These are phyloP conservation scores for Eucidaris tribuloides DNA, from an alignment of 35 echinoderm and acorn worm species.

Conservation along the genomic window DNA sequence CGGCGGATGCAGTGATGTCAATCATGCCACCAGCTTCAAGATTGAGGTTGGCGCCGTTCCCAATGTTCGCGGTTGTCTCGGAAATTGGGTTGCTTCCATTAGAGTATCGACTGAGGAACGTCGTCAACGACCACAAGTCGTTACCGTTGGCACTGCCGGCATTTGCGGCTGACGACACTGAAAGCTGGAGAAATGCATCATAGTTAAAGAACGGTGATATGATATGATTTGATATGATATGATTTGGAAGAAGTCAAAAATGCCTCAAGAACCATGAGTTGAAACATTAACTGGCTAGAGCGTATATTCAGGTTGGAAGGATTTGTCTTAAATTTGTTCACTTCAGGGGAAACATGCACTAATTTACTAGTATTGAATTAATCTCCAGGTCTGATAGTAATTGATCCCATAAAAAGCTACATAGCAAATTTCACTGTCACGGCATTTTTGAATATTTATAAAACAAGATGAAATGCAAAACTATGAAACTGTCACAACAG, in stretches of 20 bases:
- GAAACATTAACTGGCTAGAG: background rate
- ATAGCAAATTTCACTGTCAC: too few relatives aligned
- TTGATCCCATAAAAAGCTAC: too few relatives aligned
- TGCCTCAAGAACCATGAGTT: background rate
- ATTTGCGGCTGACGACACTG: background rate
- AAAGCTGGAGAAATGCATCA: slow-evolving; percentile 19
- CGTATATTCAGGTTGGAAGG: background rate
- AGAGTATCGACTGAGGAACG: slow-evolving; percentile 48
- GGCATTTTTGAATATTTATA: too few relatives aligned
- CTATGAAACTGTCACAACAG: too few relatives aligned
- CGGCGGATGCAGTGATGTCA: background rate
- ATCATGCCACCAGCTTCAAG: slow-evolving; percentile 23
- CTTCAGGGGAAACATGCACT: too few relatives aligned
- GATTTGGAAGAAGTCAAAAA: background rate
- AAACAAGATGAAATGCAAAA: too few relatives aligned
- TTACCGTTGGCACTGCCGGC: slow-evolving; percentile 45
- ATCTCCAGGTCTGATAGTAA: too few relatives aligned
- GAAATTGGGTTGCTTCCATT: slow-evolving; percentile 30
- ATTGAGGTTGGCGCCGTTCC: background rate
- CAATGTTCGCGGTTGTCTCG: background rate
- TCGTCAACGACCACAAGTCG: slow-evolving; percentile 49
- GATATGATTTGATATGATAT: background rate
- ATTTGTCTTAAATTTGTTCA: too few relatives aligned
- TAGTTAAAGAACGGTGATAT: background rate
- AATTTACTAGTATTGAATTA: too few relatives aligned